Evolutionary conservation across 2,113 vertebrate species (phyloP).

Genomic region (Condylura cristata): DNA sequence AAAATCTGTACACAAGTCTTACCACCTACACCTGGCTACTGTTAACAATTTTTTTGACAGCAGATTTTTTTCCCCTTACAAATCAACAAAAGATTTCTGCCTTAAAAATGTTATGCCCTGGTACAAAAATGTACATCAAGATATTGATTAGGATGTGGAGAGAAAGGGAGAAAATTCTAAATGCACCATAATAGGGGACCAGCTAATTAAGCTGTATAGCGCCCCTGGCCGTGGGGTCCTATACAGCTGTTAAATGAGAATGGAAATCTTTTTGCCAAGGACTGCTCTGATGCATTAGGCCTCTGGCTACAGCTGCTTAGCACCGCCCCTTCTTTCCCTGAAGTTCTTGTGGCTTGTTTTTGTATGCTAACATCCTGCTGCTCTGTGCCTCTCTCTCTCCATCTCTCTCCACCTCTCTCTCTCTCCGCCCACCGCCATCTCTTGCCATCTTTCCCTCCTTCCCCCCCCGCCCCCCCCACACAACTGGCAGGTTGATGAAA

Average conservation of each 20-base stretch:
- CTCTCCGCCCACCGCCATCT: no score
- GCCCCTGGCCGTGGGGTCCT: not conserved
- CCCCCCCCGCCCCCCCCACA: not conserved
- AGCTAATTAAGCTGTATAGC: not conserved
- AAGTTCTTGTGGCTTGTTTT: not conserved
- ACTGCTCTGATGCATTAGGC: not conserved
- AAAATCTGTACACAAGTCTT: not conserved
- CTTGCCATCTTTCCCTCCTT: not conserved
- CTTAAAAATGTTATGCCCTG: not conserved
- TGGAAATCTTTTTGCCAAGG: not conserved
- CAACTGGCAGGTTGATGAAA: not conserved
- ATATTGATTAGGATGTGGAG: not conserved
- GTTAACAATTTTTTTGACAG: not conserved
- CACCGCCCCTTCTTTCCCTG: not conserved
- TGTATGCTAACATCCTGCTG: not conserved
- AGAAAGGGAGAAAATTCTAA: not conserved
- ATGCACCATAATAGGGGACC: not conserved
- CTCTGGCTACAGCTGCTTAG: not conserved
- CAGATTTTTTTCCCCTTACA: not conserved
- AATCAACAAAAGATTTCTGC: not conserved
- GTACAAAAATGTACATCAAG: not conserved
- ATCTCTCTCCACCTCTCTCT: not conserved
- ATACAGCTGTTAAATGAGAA: not conserved
- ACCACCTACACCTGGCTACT: not conserved
- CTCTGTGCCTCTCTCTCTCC: no score